These are phyloP conservation scores for Eucriotettix oculatus DNA, from an alignment of 2,888 invertebrate species.

Conservation along the genomic window DNA sequence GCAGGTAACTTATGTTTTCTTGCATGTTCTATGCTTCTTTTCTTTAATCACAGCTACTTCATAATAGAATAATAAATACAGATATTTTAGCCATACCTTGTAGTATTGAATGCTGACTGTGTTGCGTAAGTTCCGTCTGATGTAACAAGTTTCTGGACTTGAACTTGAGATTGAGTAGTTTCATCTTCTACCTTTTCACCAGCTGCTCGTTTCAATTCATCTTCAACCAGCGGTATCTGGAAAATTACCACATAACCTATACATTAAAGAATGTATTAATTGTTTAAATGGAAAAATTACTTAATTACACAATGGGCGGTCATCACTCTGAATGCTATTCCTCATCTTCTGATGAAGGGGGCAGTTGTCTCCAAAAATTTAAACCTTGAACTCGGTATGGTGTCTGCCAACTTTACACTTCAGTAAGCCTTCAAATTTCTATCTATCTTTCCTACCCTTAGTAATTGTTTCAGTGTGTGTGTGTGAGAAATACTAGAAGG, in stretches of 20 bases:
- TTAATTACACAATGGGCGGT: background rate
- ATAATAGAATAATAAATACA: no score
- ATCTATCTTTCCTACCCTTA: no score
- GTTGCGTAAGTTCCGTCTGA: slow-evolving; percentile 99
- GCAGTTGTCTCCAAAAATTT: background rate
- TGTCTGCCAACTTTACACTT: no score
- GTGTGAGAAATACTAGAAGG: no score
- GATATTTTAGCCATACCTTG: slow-evolving; percentile 30
- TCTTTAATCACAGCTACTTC: no score
- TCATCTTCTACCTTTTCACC: slow-evolving; percentile 46
- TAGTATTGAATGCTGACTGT: slow-evolving; percentile 87
- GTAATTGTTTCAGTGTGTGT: no score
- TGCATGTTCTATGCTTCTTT: no score
- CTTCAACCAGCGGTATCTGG: slow-evolving; percentile 40
- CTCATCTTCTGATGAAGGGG: no score
- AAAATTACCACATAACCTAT: slow-evolving; percentile 1
- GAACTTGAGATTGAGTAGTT: slow-evolving; percentile 18
- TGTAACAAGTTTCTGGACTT: slow-evolving; percentile 62
- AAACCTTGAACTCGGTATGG: no score
- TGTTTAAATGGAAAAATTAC: background rate
- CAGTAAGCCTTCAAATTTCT: no score
- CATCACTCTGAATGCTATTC: no score
- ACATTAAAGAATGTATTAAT: background rate
- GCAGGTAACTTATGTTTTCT: no score
- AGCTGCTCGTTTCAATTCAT: slow-evolving; percentile 47